Base-by-base conservation (phyloP, 2,888 invertebrate species). In the Caenorhabditis sp. region DNA sequence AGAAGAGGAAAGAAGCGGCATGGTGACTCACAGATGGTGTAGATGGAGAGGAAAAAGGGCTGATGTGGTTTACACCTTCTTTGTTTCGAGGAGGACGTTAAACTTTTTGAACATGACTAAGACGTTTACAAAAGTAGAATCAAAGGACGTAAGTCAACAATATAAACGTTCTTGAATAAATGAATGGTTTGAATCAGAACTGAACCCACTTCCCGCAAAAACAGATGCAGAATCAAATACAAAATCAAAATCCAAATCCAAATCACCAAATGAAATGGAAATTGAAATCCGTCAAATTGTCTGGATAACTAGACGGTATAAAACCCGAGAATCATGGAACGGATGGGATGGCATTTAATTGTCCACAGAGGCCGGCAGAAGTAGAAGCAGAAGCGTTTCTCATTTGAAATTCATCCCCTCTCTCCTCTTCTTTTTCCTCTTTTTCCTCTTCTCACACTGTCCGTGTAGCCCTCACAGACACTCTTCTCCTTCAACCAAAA, bases 31-130 rank as follows among this genome's bases (percentile, higher is more conserved):
- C 40, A 67, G 62, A 32, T 13, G 60, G n/a, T n/a, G n/a, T n/a
- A n/a, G 40, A 62, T 40, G 28, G 35, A 32, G 22, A 67, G 50
- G 24, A 55, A 28, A 18, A 40, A 62, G 64, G 58, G 51, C 65
- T 74, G 67, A 76, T 67, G 67, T 76, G 76, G 76, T 76, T 76
- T 76, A 76, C 76, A 76, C 76, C 44, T 61, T 24, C 61, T 61
- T 76, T 76, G 67, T 67, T 51, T 76, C 44, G 61, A 67, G 61
- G 67, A 55, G 51, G 65, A 60, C 51, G 60, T 74, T 67, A 74
- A 74, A 67, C 60, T 53, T 61, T 76, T 67, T 67, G 67, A 67
- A 67, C 20, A 50, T 77, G 77, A 69, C 56, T 77, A 60, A 76
- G 53, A 50, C 24, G 1, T 58, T 72, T 32, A 64, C 60, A 35